These are phyloP conservation scores for Sinhomidia bicolor DNA, from an alignment of 2,888 invertebrate species.

Conservation along the genomic window DNA sequence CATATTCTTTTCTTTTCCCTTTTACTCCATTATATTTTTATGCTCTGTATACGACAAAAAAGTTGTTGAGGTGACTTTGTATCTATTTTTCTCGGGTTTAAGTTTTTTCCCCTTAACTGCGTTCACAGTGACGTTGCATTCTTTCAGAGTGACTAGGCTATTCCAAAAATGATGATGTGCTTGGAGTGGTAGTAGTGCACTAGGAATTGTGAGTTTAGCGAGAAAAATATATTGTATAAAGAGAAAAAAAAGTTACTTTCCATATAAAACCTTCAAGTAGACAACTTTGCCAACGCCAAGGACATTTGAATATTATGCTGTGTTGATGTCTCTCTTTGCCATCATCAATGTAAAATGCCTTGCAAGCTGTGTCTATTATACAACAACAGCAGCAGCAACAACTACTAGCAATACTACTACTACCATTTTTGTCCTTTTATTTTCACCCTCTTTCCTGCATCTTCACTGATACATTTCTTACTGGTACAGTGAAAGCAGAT, in stretches of 20 bases:
- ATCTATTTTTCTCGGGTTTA: not conserved
- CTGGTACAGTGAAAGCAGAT: not conserved
- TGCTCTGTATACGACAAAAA: not conserved
- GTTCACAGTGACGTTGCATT: not conserved
- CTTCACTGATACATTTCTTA: not conserved
- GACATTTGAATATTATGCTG: not conserved
- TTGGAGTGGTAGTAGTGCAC: not conserved
- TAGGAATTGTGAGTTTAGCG: not conserved
- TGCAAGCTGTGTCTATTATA: too few species aligned
- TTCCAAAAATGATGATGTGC: not conserved
- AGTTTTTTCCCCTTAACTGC: not conserved
- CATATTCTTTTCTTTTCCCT: not conserved
- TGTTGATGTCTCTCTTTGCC: conserved; percentile 10
- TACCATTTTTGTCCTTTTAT: not conserved
- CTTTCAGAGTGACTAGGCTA: not conserved
- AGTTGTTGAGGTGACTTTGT: not conserved
- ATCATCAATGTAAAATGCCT: conserved; percentile 1
- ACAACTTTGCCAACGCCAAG: conserved; percentile 8
- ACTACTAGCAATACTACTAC: too few species aligned
- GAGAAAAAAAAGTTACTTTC: not conserved
- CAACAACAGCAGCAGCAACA: too few species aligned
- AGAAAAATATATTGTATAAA: not conserved
- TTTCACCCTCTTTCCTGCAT: not conserved
- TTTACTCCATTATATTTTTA: not conserved
- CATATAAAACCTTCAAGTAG: conserved; percentile 9